Evolutionary conservation across 2,797 vertebrate genomes (phyloP), one percentile per base, ranked within the genome.

Genomic region (Ispidina lecontei): DNA sequence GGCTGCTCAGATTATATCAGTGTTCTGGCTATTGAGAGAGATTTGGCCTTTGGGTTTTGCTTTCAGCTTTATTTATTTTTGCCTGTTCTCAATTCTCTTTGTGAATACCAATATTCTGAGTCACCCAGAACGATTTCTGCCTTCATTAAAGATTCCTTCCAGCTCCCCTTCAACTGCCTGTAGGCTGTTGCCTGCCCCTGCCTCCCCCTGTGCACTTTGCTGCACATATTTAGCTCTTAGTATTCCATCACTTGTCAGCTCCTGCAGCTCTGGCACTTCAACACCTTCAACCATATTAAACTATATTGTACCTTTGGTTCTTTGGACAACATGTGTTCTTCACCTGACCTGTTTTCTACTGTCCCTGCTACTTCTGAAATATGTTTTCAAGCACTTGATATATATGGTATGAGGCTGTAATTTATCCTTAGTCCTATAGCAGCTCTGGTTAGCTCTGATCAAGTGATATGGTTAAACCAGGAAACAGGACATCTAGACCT

Each of bases 51-150:
- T 90, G 74, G 56, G 80, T 67, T 94, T 94, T 87, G 88, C 84
- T 93, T 93, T 89, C 90, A 89, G 87, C 95, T 94, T 90, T 90
- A 90, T 95, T 95, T 96, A 87, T 96, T 96, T 94, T 96, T 85
- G 90, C 72, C 69, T 56, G 91, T 87, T 95, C 90, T 96, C 90
- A 75, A 80, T 95, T 95, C 93, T 94, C 47, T 80, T 79, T 84
- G 85, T 55, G 93, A 94, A 95, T 93, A 87, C 95, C 93, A 80
- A 90, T 94, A 92, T 79, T 95, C 95, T 93, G 93, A 96, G 77
- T 95, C 90, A 96, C 71, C 8, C 77, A 69, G 84, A 94, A 71
- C 0, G 78, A 91, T 94, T 94, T 87, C 91, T 96, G 94, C 88
- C 90, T 94, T 87, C 91, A 71, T 96, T 90, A 92, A 71, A 71